Evolutionary conservation across 2,797 vertebrate genomes (phyloP).

Genomic region (Trachurus trachurus): DNA sequence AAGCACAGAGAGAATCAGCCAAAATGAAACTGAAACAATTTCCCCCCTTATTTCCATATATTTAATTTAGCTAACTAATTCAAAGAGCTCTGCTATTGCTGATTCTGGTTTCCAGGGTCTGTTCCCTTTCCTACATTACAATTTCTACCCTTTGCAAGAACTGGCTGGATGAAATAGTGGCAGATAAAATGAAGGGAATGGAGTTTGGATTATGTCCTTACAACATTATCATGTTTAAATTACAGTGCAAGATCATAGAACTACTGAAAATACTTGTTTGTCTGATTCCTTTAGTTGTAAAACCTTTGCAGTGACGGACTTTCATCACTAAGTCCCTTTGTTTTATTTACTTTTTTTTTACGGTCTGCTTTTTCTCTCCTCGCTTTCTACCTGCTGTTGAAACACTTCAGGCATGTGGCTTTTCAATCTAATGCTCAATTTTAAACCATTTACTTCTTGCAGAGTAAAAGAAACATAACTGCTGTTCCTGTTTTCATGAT

Average conservation of each 20-base stretch:
- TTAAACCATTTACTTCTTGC: conserved; percentile 55
- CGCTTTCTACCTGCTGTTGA: no score
- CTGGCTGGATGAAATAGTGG: background rate
- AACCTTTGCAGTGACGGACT: background rate
- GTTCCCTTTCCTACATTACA: background rate
- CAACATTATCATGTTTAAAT: background rate
- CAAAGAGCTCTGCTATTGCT: conserved; percentile 12
- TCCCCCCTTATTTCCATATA: conserved; percentile 4
- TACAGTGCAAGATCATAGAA: background rate
- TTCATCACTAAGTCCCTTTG: background rate
- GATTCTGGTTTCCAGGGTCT: conserved; percentile 3
- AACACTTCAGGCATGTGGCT: conserved; percentile 33
- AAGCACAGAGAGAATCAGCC: background rate
- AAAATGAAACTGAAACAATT: background rate
- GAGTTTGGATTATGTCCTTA: background rate
- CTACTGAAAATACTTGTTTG: background rate
- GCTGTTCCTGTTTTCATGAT: conserved; percentile 38
- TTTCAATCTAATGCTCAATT: conserved; percentile 63
- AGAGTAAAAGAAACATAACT: conserved; percentile 44
- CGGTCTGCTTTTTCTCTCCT: conserved; percentile 3
- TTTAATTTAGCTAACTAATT: conserved; percentile 17
- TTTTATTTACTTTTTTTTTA: conserved; percentile 17
- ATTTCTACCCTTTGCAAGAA: background rate
- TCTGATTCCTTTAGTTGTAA: background rate
- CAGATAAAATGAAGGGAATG: background rate